A percentile compares a stretch with the other conserved stretches of the same genome.
Conservation (phyloP, 1,140 invertebrate species). For the Uloborus diversus region DNA sequence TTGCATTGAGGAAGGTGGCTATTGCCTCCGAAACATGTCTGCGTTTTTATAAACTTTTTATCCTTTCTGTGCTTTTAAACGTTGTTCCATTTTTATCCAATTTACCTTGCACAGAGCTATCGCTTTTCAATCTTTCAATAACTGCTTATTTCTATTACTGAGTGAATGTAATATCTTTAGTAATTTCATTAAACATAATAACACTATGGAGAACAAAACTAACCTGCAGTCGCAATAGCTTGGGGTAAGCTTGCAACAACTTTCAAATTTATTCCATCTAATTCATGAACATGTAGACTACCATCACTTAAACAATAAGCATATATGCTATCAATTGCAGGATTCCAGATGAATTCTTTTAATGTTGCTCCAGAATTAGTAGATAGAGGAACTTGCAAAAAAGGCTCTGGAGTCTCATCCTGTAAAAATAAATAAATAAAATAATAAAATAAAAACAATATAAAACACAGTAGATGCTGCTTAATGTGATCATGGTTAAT, state of each 20-base stretch:
- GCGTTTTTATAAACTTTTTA: no score
- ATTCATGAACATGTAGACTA: slow-evolving; percentile 62
- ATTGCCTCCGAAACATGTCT: no score
- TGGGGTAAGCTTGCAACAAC: slow-evolving; percentile 66
- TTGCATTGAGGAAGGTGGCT: no score
- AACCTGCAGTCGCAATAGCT: slow-evolving; percentile 62
- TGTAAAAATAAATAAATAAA: slow-evolving; percentile 34
- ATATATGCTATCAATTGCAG: slow-evolving; percentile 63
- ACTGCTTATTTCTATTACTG: no score
- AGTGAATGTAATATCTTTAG: no score
- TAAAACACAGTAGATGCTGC: no score
- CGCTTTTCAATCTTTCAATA: no score
- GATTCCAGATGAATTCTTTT: slow-evolving; percentile 68
- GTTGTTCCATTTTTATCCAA: no score
- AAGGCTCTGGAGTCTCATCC: slow-evolving; percentile 56
- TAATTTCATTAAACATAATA: no score
- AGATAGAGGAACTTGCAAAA: slow-evolving; percentile 61
- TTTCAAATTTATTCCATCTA: slow-evolving; percentile 61
- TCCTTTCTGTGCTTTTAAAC: no score
- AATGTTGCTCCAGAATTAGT: slow-evolving; percentile 50
- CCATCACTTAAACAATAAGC: slow-evolving; percentile 65
- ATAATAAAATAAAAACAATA: not conserved
- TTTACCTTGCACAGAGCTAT: no score
- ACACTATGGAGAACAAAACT: not conserved
- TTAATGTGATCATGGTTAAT: no score